Conservation (phyloP, 2,113 vertebrate species). For the Nesoenas mayeri region DNA sequence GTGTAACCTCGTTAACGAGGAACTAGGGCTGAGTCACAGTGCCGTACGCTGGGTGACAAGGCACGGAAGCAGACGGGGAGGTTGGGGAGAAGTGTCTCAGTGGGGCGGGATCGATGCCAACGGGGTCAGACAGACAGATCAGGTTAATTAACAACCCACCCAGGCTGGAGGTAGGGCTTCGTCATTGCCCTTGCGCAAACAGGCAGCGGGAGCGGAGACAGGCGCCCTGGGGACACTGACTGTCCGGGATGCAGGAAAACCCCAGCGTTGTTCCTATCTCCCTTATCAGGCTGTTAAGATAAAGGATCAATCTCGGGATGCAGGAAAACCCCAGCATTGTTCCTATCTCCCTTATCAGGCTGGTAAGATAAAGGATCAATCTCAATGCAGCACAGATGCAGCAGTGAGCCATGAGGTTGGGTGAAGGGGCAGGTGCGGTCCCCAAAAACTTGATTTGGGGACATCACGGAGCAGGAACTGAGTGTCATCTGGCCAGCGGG, state of each 20-base stretch:
- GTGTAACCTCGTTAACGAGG: constrained; percentile 36
- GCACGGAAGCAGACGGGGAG: background rate
- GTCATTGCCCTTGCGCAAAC: background rate
- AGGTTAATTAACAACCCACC: constrained; percentile 7
- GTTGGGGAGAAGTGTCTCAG: background rate
- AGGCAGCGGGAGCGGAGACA: background rate
- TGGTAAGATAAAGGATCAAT: background rate
- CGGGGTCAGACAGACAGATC: background rate
- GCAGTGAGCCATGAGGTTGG: background rate
- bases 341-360: background rate
- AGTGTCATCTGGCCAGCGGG: background rate
- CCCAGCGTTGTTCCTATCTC: background rate
- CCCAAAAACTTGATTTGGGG: background rate
- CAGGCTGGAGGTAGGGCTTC: background rate
- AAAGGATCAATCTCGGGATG: background rate
- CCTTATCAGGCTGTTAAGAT: background rate
- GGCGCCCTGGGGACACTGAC: background rate
- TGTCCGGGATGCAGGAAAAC: background rate
- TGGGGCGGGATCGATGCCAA: background rate
- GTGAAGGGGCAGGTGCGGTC: background rate
- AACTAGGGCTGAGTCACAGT: constrained; percentile 45
- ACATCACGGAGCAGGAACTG: accelerated
- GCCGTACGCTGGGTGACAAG: accelerated
- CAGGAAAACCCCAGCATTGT: background rate
- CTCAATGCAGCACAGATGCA: background rate